Conservation (phyloP, 2,113 vertebrate species). For the Bagarius yarrelli region DNA sequence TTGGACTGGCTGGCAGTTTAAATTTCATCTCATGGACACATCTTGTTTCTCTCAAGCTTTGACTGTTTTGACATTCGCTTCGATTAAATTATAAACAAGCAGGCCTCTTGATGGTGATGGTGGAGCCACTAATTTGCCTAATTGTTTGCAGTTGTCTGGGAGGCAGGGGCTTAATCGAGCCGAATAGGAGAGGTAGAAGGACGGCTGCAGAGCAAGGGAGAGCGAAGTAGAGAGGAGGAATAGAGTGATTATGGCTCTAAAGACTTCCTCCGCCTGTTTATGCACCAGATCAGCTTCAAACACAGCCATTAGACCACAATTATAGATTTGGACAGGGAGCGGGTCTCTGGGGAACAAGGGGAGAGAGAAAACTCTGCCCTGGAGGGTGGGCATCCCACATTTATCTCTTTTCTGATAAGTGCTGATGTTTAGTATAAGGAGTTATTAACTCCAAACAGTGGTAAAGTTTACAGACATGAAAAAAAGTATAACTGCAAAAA, state of each 20-base stretch:
- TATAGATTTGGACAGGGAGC: conserved; percentile 85
- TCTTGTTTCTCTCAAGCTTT: conserved; percentile 99
- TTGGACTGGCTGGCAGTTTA: conserved; percentile 98
- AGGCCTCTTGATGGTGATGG: conserved; percentile 99
- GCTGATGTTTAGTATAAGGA: conserved; percentile 44
- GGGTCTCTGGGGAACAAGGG: conserved; percentile 53
- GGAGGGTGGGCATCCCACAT: conserved; percentile 47
- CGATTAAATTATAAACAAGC: conserved; percentile 99
- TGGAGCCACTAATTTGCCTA: conserved; percentile 99
- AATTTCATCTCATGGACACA: conserved; percentile 99
- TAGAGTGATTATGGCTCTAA: conserved; percentile 92
- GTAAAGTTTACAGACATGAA: not conserved
- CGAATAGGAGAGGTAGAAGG: conserved; percentile 74
- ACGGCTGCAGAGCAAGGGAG: conserved; percentile 34
- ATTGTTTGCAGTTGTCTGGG: conserved; percentile 99
- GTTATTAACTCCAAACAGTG: conserved; percentile 35
- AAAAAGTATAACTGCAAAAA: not conserved
- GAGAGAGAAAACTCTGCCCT: conserved; percentile 47
- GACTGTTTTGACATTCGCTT: conserved; percentile 99
- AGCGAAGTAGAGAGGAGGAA: conserved; percentile 64
- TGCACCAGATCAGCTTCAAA: conserved; percentile 94
- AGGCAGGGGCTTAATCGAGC: conserved; percentile 73
- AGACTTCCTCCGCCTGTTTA: conserved; percentile 94
- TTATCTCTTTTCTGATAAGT: conserved; percentile 36
- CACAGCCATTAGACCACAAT: conserved; percentile 94